phyloP scores from a whole-genome alignment of 2,888 invertebrate species.

The Lasius fuliginosus region DNA sequence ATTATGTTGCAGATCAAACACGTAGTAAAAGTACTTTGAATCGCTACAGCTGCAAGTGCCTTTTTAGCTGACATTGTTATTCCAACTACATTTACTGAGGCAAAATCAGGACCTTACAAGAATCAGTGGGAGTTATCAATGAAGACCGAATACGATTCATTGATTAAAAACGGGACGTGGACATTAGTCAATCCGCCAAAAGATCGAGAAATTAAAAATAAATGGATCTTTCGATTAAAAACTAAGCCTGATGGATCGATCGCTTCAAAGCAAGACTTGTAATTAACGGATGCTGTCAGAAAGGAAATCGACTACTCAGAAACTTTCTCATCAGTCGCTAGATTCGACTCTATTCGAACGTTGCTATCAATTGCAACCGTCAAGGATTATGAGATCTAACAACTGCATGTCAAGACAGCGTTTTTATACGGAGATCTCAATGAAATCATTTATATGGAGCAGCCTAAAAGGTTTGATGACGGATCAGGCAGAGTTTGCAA shows the following conservation, averaged over 20 bases:
- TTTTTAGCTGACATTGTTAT: neutral
- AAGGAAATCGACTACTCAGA: neutral
- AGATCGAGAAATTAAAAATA: neutral
- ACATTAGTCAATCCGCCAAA: neutral
- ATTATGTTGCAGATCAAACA: neutral
- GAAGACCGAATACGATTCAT: neutral
- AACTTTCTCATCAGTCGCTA: neutral
- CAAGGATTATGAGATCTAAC: neutral
- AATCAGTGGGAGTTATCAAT: conserved; percentile 14
- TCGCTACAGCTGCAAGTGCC: neutral
- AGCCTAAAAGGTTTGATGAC: neutral
- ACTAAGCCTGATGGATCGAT: neutral
- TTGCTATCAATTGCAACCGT: neutral
- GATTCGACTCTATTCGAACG: neutral
- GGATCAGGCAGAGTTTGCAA: no score
- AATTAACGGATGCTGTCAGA: neutral
- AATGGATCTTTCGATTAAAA: neutral
- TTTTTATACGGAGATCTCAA: neutral
- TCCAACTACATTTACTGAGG: neutral
- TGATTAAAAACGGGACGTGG: neutral
- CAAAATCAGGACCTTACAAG: neutral
- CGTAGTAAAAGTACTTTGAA: neutral
- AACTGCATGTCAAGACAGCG: neutral
- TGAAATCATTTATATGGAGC: neutral
- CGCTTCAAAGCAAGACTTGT: neutral